Conservation (phyloP, 2,797 vertebrate species). For the Galagoides demidoff region DNA sequence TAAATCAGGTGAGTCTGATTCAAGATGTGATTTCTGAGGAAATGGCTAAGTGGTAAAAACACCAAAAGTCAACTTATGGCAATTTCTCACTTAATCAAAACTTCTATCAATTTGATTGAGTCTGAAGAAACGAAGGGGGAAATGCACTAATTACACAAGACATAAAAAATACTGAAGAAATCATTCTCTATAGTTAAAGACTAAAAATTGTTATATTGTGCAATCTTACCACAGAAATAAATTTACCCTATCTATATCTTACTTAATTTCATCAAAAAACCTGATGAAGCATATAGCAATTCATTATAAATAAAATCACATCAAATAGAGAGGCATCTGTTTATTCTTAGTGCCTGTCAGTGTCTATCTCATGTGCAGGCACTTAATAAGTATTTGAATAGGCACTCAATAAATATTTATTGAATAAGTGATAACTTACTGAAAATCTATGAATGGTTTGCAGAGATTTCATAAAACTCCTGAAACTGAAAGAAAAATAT, state of each 20-base stretch:
- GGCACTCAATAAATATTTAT: constrained; percentile 3
- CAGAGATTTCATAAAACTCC: background rate
- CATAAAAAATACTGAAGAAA: background rate
- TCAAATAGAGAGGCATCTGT: background rate
- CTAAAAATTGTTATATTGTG: background rate
- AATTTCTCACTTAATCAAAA: constrained; percentile 55
- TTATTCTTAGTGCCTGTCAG: background rate
- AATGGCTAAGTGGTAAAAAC: constrained; percentile 37
- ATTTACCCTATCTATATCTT: background rate
- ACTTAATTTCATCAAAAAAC: background rate
- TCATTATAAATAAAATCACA: constrained; percentile 36
- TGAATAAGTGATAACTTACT: constrained; percentile 49
- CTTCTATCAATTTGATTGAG: constrained; percentile 6
- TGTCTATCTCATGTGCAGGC: background rate
- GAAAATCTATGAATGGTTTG: constrained; percentile 7
- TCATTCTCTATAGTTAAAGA: background rate
- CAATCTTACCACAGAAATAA: constrained; percentile 19
- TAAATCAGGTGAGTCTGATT: background rate
- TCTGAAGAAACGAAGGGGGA: background rate
- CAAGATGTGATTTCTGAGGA: constrained; percentile 37
- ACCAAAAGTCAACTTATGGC: background rate
- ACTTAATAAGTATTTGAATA: background rate
- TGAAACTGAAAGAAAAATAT: constrained; percentile 40
- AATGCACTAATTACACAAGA: background rate
- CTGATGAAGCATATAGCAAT: background rate